Evolutionary conservation across 2,888 invertebrate genomes (phyloP), one percentile per base, ranked within the genome.

Genomic region (Kryphioiulus occultus): DNA sequence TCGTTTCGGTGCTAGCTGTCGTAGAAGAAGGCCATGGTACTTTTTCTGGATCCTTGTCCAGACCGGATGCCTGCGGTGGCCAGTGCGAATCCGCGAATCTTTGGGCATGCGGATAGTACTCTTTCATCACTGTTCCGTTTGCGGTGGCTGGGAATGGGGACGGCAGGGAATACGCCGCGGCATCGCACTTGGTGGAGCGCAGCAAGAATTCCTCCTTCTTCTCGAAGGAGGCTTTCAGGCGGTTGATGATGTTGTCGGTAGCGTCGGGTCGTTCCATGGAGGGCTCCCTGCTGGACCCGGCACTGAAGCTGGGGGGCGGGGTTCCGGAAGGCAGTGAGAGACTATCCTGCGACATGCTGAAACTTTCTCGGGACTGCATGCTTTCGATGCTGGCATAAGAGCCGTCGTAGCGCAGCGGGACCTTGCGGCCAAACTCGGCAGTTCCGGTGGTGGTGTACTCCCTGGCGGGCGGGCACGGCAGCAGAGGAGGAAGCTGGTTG

Each of bases 121-220:
- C 53, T n/a, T 44, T 39, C 17, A 26, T n/a, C 19, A 30, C 32
- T n/a, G 42, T 32, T 32, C 86, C 86, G 17, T 42, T 86, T 26
- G 47, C 30, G 22, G 86, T 22, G 5, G 86, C 42, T n/a, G 26
- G 17, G 26, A 44, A 39, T 47, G 86, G 32, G 26, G 86, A 86
- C 30, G 59, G 47, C 4, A 44, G 17, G 17, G 44, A 47, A 35
- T 35, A 86, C 7, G 19, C 5, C 12, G 86, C 78, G 10, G 35
- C 68, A 30, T 26, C 32, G 10, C 39, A 84, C 84, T 30, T 44
- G 30, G 42, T 39, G 26, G 82, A 35, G 19, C 87, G 85, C 19
- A 88, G 39, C 88, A 97, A 93, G 92, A 97, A 97, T 90, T 97
- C 97, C 92, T 97, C 97, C 92, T 97, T 97, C 91, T 97, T 96